Percentiles rank a stretch among this genome's conserved stretches.
These are phyloP conservation scores for Sylvia borin DNA, from an alignment of 2,797 vertebrate genomes.

Conservation along the genomic window DNA sequence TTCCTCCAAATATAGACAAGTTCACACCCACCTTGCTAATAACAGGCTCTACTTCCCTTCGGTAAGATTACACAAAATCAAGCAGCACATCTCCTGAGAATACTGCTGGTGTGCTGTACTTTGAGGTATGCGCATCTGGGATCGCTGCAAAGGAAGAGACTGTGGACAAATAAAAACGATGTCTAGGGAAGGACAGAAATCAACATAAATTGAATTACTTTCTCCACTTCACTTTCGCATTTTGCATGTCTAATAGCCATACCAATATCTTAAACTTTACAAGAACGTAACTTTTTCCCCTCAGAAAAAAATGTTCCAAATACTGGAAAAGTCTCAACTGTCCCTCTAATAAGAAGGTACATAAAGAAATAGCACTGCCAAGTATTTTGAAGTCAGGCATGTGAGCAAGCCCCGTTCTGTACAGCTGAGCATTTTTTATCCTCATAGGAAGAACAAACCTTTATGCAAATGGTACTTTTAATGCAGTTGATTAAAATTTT, in stretches of 20 bases:
- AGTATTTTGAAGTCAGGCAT: not conserved
- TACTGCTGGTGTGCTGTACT: not conserved
- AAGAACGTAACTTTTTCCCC: fast-evolving
- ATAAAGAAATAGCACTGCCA: not conserved
- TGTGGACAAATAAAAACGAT: not conserved
- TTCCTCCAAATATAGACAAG: not conserved
- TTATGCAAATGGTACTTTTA: not conserved
- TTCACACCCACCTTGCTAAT: slow-evolving; percentile 9
- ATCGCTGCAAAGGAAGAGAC: not conserved
- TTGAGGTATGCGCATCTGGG: fast-evolving
- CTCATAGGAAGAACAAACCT: not conserved
- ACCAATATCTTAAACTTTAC: not conserved
- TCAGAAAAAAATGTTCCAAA: not conserved
- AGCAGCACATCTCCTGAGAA: not conserved
- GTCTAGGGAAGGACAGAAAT: not conserved
- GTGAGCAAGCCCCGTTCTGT: not conserved
- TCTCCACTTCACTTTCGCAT: not conserved
- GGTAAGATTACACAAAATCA: slow-evolving; percentile 6
- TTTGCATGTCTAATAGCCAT: not conserved
- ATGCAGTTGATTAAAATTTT: not conserved
- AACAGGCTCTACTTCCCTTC: not conserved
- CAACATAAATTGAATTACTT: not conserved
- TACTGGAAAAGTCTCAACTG: not conserved
- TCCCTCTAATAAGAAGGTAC: not conserved
- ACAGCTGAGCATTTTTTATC: not conserved